Percentiles rank a stretch among this genome's conserved stretches.
phyloP scores from a whole-genome alignment of 1,140 invertebrate genomes.

The Steinernema khuongi region DNA sequence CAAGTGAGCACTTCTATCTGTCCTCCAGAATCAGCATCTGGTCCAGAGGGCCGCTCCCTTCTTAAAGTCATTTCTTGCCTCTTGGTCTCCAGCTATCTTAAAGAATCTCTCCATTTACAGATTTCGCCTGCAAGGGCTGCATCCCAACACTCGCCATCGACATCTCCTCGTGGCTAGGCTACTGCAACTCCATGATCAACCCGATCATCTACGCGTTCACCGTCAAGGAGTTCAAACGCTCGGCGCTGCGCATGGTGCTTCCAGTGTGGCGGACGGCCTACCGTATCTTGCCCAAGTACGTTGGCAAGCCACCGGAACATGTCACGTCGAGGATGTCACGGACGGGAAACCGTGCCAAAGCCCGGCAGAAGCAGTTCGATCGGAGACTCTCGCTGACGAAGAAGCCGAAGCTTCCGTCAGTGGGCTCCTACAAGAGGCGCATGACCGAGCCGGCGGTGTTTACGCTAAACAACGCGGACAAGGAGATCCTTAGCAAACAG shows the following conservation, averaged over 20 bases:
- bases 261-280: conserved; percentile 47
- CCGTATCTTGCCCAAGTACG: conserved; percentile 25
- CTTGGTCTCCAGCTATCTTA: no score
- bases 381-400: not conserved
- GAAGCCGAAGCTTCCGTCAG: conserved; percentile 1
- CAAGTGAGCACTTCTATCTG: conserved; percentile 46
- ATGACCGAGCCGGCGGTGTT: conserved; percentile 47
- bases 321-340: conserved; percentile 37
- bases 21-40: not conserved
- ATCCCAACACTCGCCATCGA: conserved; percentile 54
- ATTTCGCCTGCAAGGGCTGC: conserved; percentile 50
- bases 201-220: conserved; percentile 59
- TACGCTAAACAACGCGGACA: conserved; percentile 26
- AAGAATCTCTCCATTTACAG: no score
- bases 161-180: conserved; percentile 58
- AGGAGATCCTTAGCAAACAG: conserved; percentile 25
- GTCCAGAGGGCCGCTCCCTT: not conserved
- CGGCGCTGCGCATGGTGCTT: conserved; percentile 50
- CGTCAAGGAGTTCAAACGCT: conserved; percentile 58
- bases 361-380: conserved; percentile 27
- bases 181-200: conserved; percentile 59
- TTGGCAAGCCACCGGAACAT: conserved; percentile 47
- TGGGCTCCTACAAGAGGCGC: conserved; percentile 31
- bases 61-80: no score
- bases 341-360: conserved; percentile 39